Percentiles rank a stretch among this genome's conserved stretches.
Evolutionary conservation across 2,113 vertebrate genomes (phyloP).

Genomic region (Sarotherodon lohbergeri): DNA sequence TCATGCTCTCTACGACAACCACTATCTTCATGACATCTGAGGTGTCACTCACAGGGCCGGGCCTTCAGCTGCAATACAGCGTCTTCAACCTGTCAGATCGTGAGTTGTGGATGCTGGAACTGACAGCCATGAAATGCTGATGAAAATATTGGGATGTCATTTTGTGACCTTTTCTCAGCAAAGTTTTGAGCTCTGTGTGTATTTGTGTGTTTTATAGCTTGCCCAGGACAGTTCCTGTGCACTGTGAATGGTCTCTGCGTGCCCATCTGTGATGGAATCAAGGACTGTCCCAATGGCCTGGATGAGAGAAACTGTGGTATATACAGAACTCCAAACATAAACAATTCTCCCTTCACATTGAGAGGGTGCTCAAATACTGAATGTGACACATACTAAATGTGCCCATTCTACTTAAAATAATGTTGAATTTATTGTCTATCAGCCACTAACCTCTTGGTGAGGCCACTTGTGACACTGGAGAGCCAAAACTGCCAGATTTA

Average conservation of each 20-base stretch:
- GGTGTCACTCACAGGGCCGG: conserved; percentile 85
- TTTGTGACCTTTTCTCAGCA: neutral
- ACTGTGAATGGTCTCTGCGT: conserved; percentile 84
- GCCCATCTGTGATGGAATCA: conserved; percentile 85
- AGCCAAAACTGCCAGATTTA: neutral
- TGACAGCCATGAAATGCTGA: neutral
- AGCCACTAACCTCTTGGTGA: neutral
- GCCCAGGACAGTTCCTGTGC: conserved; percentile 86
- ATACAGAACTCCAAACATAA: neutral
- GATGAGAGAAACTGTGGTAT: conserved; percentile 92
- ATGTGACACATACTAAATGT: neutral
- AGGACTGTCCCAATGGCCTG: conserved; percentile 86
- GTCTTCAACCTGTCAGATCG: conserved; percentile 89
- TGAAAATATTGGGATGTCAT: neutral
- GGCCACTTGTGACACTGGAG: neutral
- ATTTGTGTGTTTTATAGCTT: conserved; percentile 70
- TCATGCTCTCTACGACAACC: conserved; percentile 63
- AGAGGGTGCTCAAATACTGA: neutral
- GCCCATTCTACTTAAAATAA: neutral
- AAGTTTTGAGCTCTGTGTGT: neutral
- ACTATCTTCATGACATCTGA: conserved; percentile 84
- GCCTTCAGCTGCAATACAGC: conserved; percentile 81
- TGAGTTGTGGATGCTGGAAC: conserved; percentile 60
- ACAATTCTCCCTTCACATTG: neutral
- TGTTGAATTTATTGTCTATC: neutral